Percentiles rank a stretch among this genome's conserved stretches.
Evolutionary conservation across 2,888 invertebrate species (phyloP).

Genomic region (Pyralis farinalis): DNA sequence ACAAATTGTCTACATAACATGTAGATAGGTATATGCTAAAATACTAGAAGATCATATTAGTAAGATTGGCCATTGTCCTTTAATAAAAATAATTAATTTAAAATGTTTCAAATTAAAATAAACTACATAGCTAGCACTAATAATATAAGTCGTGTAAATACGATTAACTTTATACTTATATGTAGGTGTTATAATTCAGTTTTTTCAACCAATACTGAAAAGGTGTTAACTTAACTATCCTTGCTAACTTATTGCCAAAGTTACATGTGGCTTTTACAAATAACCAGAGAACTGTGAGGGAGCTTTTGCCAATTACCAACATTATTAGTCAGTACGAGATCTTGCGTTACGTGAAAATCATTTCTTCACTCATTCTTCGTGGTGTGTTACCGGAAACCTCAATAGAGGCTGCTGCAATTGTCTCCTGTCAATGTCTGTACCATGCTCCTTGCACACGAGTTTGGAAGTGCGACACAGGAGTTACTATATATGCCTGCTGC

Average conservation of each 20-base stretch:
- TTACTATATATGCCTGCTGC: slow-evolving; percentile 84
- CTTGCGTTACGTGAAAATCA: slow-evolving; percentile 40
- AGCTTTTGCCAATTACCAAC: slow-evolving; percentile 33
- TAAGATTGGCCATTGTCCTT: neutral
- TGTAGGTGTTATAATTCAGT: slow-evolving; percentile 58
- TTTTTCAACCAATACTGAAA: slow-evolving; percentile 71
- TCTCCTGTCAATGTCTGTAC: slow-evolving; percentile 72
- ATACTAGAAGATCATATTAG: neutral
- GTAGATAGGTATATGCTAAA: too few species aligned
- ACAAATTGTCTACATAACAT: too few species aligned
- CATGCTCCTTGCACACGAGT: slow-evolving; percentile 82
- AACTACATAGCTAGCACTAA: slow-evolving; percentile 69
- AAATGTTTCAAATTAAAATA: slow-evolving; percentile 45
- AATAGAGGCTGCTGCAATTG: slow-evolving; percentile 17
- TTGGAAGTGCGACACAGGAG: slow-evolving; percentile 84
- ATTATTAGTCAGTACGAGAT: slow-evolving; percentile 43
- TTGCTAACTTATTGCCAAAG: slow-evolving; percentile 70
- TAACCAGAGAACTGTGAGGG: slow-evolving; percentile 25
- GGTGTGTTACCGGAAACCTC: slow-evolving; percentile 24
- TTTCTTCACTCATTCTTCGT: slow-evolving; percentile 24
- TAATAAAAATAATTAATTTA: slow-evolving; percentile 6
- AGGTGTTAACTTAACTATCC: slow-evolving; percentile 62
- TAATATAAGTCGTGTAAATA: slow-evolving; percentile 64
- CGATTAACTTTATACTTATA: slow-evolving; percentile 62
- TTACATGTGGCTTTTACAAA: slow-evolving; percentile 48